phyloP scores from a whole-genome alignment of 1,140 invertebrate genomes.

The Grapholita molesta region DNA sequence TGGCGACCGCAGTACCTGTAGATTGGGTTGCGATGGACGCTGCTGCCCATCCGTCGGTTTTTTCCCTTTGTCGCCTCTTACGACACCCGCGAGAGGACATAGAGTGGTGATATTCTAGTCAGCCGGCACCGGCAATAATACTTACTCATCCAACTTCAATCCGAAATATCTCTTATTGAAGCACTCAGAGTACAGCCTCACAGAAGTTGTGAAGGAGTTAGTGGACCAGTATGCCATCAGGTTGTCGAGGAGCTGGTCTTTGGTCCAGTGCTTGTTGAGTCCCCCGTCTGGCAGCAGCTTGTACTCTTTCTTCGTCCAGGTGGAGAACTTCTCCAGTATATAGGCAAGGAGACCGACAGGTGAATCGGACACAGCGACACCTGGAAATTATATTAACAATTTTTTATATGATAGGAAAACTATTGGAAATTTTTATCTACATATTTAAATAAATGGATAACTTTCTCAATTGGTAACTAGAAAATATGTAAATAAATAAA shows the following conservation, averaged over 20 bases:
- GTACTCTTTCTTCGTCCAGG: slow-evolving; percentile 81
- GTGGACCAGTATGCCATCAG: slow-evolving; percentile 93
- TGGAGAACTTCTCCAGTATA: slow-evolving; percentile 91
- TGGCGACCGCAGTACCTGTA: too few relatives aligned
- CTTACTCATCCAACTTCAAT: slow-evolving; percentile 72
- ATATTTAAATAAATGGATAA: too few relatives aligned
- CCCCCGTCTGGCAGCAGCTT: slow-evolving; percentile 81
- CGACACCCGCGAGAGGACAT: too few relatives aligned
- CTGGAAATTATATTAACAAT: slow-evolving; percentile 60
- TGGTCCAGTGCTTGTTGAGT: slow-evolving; percentile 78
- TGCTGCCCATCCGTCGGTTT: too few relatives aligned
- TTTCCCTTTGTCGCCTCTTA: too few relatives aligned
- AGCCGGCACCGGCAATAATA: background rate
- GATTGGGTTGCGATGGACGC: too few relatives aligned
- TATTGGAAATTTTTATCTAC: too few relatives aligned
- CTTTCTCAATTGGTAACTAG: too few relatives aligned
- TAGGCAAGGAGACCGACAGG: slow-evolving; percentile 86
- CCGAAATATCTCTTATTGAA: slow-evolving; percentile 59
- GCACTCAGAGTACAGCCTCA: slow-evolving; percentile 85
- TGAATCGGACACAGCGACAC: slow-evolving; percentile 81
- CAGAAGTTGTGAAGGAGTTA: slow-evolving; percentile 86
- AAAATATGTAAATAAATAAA: too few relatives aligned
- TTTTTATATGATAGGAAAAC: background rate
- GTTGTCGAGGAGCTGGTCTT: slow-evolving; percentile 91
- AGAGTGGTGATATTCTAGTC: too few relatives aligned